Evolutionary conservation across 2,797 vertebrate genomes (phyloP).

Genomic region (Danio tinwini): DNA sequence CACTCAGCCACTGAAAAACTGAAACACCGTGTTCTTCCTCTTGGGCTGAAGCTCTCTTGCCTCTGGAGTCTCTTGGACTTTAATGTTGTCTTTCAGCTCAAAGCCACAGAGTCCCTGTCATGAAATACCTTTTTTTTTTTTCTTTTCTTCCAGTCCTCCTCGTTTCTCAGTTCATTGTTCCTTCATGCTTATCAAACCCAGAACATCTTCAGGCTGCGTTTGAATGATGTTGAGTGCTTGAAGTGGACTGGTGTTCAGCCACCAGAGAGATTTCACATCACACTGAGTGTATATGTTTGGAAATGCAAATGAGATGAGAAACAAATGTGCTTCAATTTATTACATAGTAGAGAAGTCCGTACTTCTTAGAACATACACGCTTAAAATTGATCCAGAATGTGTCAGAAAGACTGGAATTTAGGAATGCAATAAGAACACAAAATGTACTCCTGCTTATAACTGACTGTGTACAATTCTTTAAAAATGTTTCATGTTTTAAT

Average conservation of each 20-base stretch:
- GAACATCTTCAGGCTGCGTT: slow-evolving; percentile 7
- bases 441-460: too few species aligned
- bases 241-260: background rate
- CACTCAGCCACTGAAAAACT: slow-evolving; percentile 1
- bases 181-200: background rate
- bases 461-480: too few species aligned
- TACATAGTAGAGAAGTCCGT: background rate
- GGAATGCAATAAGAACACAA: too few species aligned
- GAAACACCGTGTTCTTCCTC: slow-evolving; percentile 10
- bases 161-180: background rate
- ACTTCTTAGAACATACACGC: too few species aligned
- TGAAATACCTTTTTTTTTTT: background rate
- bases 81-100: slow-evolving; percentile 14
- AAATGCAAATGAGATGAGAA: background rate
- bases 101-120: slow-evolving; percentile 6
- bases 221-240: background rate
- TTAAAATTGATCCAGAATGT: too few species aligned
- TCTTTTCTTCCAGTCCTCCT: background rate
- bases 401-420: too few species aligned
- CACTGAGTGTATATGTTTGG: background rate
- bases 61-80: slow-evolving; percentile 16
- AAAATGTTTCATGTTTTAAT: too few species aligned
- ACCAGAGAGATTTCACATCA: background rate
- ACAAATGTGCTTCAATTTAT: background rate
- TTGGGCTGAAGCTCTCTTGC: slow-evolving; percentile 11